Evolutionary conservation across 2,797 vertebrate species (phyloP), one percentile per base, ranked within the genome.

Genomic region (Artibeus lituratus): DNA sequence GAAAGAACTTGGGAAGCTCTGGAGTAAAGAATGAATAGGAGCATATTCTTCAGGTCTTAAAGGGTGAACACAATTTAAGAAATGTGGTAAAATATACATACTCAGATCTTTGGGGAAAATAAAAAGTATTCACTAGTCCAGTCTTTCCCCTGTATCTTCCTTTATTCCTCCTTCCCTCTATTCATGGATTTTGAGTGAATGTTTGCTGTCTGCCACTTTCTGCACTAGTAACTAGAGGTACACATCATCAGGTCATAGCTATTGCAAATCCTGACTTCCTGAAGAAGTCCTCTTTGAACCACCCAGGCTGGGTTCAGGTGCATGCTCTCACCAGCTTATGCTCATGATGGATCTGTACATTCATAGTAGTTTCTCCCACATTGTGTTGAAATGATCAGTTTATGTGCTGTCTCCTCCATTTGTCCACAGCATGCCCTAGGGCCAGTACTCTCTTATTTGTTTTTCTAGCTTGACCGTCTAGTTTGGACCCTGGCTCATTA

Each of bases 381-480:
- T 2, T 10, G 21, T 73, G 49, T n/a, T 80, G 49, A 88, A 84
- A 94, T 62, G 55, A 81, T 37, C 39, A 65, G 0, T 82, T 62
- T n/a, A 37, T 93, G 26, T 59, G 11, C 16, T 51, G 11, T 44
- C 29, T 67, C 73, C 22, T 82, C 37, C 10, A 5, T 21, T 74
- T 65, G n/a, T 88, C 12, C 51, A 42, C 18, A 74, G 44, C 44
- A 35, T 51, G 72, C 49, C 44, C 19, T 19, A 49, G 39, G 35
- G 59, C 32, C 18, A 35, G 65, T 62, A 42, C 62, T 29, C 26
- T 81, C 59, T 95, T n/a, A 76, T 84, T 76, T 62, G 24, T 92
- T 74, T 93, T 76, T 47, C 39, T 35, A 95, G 51, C 29, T 59
- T 90, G 55, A 83, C n/a, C 32, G 18, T 62, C 65, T 44, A n/a